Conservation (phyloP, 2,888 invertebrate genomes). For the Archips xylosteana region DNA sequence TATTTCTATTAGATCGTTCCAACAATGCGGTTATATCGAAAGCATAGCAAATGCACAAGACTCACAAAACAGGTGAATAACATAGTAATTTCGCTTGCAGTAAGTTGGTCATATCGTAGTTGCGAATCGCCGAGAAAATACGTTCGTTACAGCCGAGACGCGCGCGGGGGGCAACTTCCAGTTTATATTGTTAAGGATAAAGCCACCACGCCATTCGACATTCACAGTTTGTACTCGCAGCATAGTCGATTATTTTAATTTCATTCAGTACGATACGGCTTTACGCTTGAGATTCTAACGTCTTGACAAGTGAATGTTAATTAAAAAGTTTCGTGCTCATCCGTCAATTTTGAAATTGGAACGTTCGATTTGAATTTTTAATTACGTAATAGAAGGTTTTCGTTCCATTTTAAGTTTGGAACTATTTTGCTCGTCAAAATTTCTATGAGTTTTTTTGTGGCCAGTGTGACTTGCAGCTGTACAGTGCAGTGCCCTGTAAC, state of each 20-base stretch:
- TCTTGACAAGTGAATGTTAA: constrained; percentile 12
- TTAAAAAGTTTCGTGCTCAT: constrained; percentile 30
- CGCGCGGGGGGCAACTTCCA: constrained; percentile 65
- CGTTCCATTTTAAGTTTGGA: constrained; percentile 23
- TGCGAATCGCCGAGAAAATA: constrained; percentile 46
- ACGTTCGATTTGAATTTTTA: not conserved
- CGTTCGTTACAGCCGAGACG: constrained; percentile 46
- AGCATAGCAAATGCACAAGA: not conserved
- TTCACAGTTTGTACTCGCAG: constrained; percentile 57
- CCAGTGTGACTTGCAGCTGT: constrained; percentile 50
- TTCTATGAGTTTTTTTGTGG: constrained; percentile 49
- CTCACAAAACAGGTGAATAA: not conserved
- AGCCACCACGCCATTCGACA: constrained; percentile 62
- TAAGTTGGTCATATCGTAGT: constrained; percentile 21
- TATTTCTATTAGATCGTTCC: no score
- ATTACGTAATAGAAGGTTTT: not conserved
- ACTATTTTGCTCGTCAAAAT: constrained; percentile 25
- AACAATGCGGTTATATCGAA: not conserved
- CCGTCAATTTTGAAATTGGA: constrained; percentile 20
- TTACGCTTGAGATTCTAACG: constrained; percentile 5
- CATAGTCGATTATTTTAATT: constrained; percentile 46
- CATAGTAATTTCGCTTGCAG: not conserved
- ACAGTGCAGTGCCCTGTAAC: constrained; percentile 43
- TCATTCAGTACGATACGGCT: constrained; percentile 25
- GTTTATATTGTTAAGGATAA: constrained; percentile 68